Evolutionary conservation across 1,140 invertebrate species (phyloP).

Genomic region (Zaprionus inermis): DNA sequence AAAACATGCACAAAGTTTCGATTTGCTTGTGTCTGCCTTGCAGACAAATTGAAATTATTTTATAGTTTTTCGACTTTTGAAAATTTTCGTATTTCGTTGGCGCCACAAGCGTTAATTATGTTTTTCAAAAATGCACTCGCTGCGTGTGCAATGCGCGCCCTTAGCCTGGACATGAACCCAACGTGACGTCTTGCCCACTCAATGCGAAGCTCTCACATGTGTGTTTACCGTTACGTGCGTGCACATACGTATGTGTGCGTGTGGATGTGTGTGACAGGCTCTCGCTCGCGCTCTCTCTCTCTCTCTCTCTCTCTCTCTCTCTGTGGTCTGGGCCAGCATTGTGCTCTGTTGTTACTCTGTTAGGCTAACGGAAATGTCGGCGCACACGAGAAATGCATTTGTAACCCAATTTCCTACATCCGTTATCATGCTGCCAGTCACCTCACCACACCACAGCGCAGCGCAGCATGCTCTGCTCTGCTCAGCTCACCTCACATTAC

Average conservation of each 20-base stretch:
- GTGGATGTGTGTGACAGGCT: slow-evolving; percentile 18
- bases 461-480: slow-evolving; percentile 1
- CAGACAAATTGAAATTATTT: too few relatives aligned
- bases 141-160: slow-evolving; percentile 38
- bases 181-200: slow-evolving; percentile 4
- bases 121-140: slow-evolving; percentile 67
- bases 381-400: slow-evolving; percentile 71
- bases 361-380: slow-evolving; percentile 69
- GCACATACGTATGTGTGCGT: neutral
- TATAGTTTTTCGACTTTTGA: neutral
- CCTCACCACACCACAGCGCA: slow-evolving; percentile 35
- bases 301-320: slow-evolving; percentile 25
- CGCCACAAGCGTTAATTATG: slow-evolving; percentile 7
- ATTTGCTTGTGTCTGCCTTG: too few relatives aligned
- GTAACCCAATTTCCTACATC: slow-evolving; percentile 76
- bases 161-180: slow-evolving; percentile 71
- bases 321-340: slow-evolving; percentile 23
- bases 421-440: slow-evolving; percentile 66
- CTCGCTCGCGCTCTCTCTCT: too few relatives aligned
- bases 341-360: slow-evolving; percentile 71
- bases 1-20: neutral
- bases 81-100: neutral
- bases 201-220: slow-evolving; percentile 61
- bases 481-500: neutral
- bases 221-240: slow-evolving; percentile 32